A percentile compares a stretch with the other conserved stretches of the same genome.
Evolutionary conservation across 2,888 invertebrate genomes (phyloP).

Genomic region (Pristionchus arcanus): DNA sequence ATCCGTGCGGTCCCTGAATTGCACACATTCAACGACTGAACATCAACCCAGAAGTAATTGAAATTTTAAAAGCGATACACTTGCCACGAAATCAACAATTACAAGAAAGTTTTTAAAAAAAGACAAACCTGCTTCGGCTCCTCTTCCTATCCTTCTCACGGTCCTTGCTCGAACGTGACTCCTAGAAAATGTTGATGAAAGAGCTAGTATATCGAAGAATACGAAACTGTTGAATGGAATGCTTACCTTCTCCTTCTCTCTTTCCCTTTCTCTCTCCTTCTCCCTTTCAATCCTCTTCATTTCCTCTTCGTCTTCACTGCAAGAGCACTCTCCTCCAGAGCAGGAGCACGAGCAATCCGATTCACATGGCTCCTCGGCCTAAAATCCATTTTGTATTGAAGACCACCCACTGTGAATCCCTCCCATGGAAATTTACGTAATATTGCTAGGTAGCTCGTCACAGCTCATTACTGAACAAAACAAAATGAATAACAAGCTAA

Average conservation of each 20-base stretch:
- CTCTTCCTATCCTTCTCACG: conserved; percentile 37
- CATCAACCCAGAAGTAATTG: no score
- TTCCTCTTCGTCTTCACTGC: conserved; percentile 59
- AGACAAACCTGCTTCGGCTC: conserved; percentile 43
- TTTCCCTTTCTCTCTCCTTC: conserved; percentile 48
- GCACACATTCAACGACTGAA: not conserved
- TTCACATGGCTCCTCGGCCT: conserved; percentile 36
- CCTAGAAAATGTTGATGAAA: not conserved
- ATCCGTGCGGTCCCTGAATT: conserved; percentile 57
- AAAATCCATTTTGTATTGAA: not conserved
- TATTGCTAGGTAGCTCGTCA: not conserved
- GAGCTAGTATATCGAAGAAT: no score
- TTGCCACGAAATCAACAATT: no score
- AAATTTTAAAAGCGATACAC: not conserved
- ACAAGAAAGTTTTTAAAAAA: not conserved
- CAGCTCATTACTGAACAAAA: not conserved
- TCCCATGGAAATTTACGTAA: not conserved
- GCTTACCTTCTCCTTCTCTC: conserved; percentile 24
- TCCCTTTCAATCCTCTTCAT: conserved; percentile 51
- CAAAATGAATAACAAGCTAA: not conserved
- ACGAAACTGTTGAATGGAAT: not conserved
- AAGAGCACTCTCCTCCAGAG: conserved; percentile 77
- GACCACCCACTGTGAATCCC: not conserved
- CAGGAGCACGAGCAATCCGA: conserved; percentile 77
- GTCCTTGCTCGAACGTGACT: conserved; percentile 42